phyloP scores from a whole-genome alignment of 2,888 invertebrate genomes.

The Metopia argyrocephala region DNA sequence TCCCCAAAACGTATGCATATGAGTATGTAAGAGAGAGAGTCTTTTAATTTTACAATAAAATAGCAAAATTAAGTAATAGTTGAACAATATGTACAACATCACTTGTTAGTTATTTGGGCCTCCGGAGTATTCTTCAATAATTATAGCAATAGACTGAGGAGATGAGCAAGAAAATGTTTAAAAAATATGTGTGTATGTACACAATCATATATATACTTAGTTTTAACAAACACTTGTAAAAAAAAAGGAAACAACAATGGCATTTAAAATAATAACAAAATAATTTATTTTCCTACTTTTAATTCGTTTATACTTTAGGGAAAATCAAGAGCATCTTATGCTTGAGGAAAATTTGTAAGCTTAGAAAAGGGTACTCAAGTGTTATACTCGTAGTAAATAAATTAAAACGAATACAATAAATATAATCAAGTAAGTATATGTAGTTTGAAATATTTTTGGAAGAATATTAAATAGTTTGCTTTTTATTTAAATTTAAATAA shows the following conservation, averaged over 20 bases:
- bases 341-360: no score
- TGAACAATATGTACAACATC: conserved; percentile 35
- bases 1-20: no score
- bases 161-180: not conserved
- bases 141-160: conserved; percentile 49
- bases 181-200: no score
- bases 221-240: conserved; percentile 1
- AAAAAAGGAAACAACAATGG: conserved; percentile 6
- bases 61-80: not conserved
- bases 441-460: no score
- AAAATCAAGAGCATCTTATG: no score
- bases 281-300: not conserved
- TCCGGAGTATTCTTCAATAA: conserved; percentile 29
- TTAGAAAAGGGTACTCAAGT: no score
- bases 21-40: not conserved
- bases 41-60: not conserved
- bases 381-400: no score
- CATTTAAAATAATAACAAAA: not conserved
- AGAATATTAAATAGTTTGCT: no score
- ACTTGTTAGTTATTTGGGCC: conserved; percentile 22
- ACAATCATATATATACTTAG: not conserved
- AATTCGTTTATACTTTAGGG: no score
- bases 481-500: no score
- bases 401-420: conserved; percentile 26
- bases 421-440: conserved; percentile 18